Evolutionary conservation across 2,113 vertebrate species (phyloP).

Genomic region (Erinaceus europaeus): DNA sequence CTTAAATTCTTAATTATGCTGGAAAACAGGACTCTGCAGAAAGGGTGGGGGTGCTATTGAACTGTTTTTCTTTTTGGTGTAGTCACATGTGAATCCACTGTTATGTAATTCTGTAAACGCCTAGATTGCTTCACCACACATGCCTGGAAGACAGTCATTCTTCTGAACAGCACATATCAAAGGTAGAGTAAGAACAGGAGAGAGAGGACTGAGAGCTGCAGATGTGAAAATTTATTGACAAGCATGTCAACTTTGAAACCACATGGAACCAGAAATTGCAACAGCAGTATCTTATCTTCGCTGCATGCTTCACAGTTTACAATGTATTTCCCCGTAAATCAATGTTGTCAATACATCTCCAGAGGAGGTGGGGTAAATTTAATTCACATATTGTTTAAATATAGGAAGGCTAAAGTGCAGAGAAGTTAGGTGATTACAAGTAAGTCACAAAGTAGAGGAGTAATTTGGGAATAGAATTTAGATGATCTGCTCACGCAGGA

Average conservation of each 20-base stretch:
- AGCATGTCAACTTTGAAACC: background rate
- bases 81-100: background rate
- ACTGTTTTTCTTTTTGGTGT: background rate
- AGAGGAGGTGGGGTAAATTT: background rate
- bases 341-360: background rate
- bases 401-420: background rate
- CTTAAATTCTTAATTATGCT: conserved; percentile 2
- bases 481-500: background rate
- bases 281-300: background rate
- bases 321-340: background rate
- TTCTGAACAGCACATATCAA: background rate
- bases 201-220: background rate
- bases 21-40: background rate
- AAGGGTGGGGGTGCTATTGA: background rate
- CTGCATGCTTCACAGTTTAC: background rate
- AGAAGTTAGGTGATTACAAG: background rate
- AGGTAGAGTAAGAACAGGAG: background rate
- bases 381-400: background rate
- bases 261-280: background rate
- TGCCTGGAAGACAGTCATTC: background rate
- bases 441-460: background rate
- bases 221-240: background rate
- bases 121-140: background rate
- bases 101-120: background rate
- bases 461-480: background rate